phyloP scores from a whole-genome alignment of 1,140 invertebrate genomes.

The Platorchestia sp. region DNA sequence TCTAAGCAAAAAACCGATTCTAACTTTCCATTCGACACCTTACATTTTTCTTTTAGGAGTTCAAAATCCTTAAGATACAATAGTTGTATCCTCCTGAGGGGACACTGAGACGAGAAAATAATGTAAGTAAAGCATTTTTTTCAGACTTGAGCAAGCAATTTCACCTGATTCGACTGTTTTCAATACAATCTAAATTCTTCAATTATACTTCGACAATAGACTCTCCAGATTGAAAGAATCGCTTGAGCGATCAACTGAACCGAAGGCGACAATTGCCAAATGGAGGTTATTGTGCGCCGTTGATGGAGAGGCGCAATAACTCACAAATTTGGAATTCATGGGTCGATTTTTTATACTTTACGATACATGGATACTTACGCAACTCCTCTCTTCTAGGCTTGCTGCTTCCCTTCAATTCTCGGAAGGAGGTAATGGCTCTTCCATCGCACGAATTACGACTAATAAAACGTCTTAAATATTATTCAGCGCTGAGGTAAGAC shows the following conservation, averaged over 20 bases:
- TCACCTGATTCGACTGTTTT: not conserved
- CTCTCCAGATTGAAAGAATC: not conserved
- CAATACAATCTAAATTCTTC: not conserved
- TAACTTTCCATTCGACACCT: no score
- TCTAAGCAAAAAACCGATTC: no score
- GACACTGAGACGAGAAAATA: not conserved
- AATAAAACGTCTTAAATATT: not conserved
- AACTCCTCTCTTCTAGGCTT: not conserved
- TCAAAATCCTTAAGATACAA: no score
- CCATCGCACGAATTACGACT: not conserved
- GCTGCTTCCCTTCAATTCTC: not conserved
- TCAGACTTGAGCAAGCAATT: no score
- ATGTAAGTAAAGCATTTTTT: not conserved
- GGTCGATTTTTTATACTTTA: not conserved
- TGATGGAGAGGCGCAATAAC: not conserved
- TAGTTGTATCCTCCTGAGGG: no score
- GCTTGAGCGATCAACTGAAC: not conserved
- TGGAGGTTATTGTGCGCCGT: not conserved
- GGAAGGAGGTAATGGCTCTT: not conserved
- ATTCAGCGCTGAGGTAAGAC: not conserved
- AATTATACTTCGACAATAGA: not conserved
- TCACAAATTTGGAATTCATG: not conserved
- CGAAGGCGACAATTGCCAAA: not conserved
- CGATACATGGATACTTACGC: not conserved
- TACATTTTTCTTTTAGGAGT: no score